These are phyloP conservation scores for Leguminivora glycinivorella DNA, from an alignment of 1,140 invertebrate genomes.

Conservation along the genomic window DNA sequence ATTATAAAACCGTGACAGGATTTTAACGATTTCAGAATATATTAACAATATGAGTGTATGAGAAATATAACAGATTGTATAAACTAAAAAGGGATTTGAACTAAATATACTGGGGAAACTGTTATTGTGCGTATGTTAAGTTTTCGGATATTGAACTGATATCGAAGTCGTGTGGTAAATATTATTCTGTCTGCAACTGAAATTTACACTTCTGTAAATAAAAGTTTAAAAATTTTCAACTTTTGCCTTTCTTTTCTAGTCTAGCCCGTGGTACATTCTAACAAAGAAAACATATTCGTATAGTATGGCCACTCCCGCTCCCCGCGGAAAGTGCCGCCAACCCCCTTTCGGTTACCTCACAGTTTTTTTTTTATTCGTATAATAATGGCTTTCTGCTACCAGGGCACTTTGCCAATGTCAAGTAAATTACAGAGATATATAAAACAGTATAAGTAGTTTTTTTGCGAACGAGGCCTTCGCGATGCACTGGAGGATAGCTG, in stretches of 20 bases:
- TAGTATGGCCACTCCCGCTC: too few relatives aligned
- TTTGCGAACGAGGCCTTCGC: too few relatives aligned
- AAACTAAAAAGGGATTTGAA: slow-evolving; percentile 5
- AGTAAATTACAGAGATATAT: too few relatives aligned
- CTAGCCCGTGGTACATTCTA: too few relatives aligned
- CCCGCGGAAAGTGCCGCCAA: too few relatives aligned
- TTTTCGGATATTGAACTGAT: slow-evolving; percentile 16
- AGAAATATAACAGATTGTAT: slow-evolving; percentile 8
- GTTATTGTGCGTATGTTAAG: slow-evolving; percentile 17
- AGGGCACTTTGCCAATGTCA: too few relatives aligned
- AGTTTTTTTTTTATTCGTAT: too few relatives aligned
- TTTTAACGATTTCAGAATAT: slow-evolving; percentile 7
- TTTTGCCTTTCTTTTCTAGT: background rate
- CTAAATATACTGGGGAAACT: slow-evolving; percentile 1
- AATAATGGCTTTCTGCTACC: too few relatives aligned
- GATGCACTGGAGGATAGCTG: too few relatives aligned
- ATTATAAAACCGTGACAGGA: background rate
- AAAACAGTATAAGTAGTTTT: too few relatives aligned
- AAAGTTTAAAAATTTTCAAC: slow-evolving; percentile 39
- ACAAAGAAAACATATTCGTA: too few relatives aligned
- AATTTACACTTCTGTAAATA: slow-evolving; percentile 61
- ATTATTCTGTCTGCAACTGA: slow-evolving; percentile 45
- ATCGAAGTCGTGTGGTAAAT: slow-evolving; percentile 36
- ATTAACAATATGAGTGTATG: slow-evolving; percentile 11
- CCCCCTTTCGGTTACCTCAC: too few relatives aligned